Base-by-base conservation (phyloP, 2,797 vertebrate species). In the Tragopan temminckii region DNA sequence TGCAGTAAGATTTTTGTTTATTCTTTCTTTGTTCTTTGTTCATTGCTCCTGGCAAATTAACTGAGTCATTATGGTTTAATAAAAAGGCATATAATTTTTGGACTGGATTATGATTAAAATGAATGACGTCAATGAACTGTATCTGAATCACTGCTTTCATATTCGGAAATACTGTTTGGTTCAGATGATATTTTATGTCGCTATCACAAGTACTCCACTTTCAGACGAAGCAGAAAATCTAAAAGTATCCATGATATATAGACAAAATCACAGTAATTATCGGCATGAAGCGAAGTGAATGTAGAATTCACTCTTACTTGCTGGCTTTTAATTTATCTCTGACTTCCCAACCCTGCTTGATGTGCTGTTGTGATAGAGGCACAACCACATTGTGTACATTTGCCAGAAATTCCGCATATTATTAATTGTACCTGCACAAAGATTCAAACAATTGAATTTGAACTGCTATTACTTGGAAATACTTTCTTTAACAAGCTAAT, bases 51-150 rank as follows among this genome's bases (percentile, higher is more conserved):
- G 17, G 43, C 19, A 87, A 74, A 82, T 88, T 63, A 87, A 88
- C 81, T 9, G 83, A 80, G 42, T 70, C 43, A 81, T 93, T 87
- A 85, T 10, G 19, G 7, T 48, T 20, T 85, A 89, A 85, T 55
- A 91, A 38, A 83, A 80, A 75, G 64, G 4, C 13, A 71, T 5
- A 55, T 57, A 45, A 68, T 81, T 91, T 53, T 91, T 91, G 43
- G 46, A 80, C 33, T 70, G 35, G 6, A 15, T 89, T 93, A 81
- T 58, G 85, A 90, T 82, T 77, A 87, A 85, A 94, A 93, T 77
- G 10, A 90, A 88, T 52, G 33, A 76, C 13, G 46, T 74, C 63
- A 88, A 67, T 72, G 46, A 94, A 82, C 69, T 79, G 21, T 79
- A 55, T 84, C 70, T 87, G 88, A 90, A 80, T 70, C 17, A 57